Evolutionary conservation across 2,888 invertebrate genomes (phyloP).

Genomic region (Ganaspis brasiliensis): DNA sequence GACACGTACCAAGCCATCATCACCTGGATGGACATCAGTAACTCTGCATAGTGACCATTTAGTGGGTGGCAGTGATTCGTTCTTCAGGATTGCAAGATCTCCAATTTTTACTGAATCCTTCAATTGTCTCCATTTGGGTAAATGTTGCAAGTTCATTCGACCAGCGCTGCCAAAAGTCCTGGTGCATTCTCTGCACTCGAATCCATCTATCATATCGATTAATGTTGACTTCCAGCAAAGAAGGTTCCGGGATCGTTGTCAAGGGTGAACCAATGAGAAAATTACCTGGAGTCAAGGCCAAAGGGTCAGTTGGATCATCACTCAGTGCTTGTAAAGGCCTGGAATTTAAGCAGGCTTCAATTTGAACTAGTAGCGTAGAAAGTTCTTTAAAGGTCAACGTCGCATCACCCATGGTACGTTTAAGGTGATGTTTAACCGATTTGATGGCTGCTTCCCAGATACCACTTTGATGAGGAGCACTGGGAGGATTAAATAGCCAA

Average conservation of each 20-base stretch:
- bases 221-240: background rate
- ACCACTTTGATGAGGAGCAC: too few species aligned
- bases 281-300: constrained; percentile 20
- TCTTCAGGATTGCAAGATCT: background rate
- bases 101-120: background rate
- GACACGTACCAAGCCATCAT: constrained; percentile 10
- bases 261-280: constrained; percentile 1
- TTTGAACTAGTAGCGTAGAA: too few species aligned
- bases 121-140: constrained; percentile 10
- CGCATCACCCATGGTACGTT: too few species aligned
- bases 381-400: too few species aligned
- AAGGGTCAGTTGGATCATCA: constrained; percentile 9
- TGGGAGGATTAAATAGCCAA: too few species aligned
- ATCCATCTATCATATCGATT: background rate
- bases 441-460: too few species aligned
- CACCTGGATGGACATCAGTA: background rate
- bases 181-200: background rate
- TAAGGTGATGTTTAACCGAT: background rate
- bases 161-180: constrained; percentile 33
- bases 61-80: background rate
- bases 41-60: constrained; percentile 5
- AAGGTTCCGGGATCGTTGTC: background rate
- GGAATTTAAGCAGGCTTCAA: too few species aligned
- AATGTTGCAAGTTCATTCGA: constrained; percentile 1
- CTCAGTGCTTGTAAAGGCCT: background rate